These are phyloP conservation scores for Artibeus lituratus DNA, from an alignment of 2,797 vertebrate species.

Conservation along the genomic window DNA sequence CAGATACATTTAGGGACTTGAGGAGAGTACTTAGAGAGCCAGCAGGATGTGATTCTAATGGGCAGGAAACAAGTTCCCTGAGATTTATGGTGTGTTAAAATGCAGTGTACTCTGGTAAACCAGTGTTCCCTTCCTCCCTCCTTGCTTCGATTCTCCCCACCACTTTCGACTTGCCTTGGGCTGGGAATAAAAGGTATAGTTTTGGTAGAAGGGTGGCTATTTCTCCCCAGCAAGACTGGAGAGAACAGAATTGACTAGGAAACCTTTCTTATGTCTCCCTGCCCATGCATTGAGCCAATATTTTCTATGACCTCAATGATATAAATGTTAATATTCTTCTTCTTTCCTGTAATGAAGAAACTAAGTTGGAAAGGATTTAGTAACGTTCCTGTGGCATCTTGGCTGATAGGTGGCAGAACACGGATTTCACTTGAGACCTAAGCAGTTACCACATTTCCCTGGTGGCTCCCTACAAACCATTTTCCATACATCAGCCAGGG, in stretches of 20 bases:
- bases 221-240: background rate
- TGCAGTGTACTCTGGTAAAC: constrained; percentile 71
- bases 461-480: background rate
- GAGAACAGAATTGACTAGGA: background rate
- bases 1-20: constrained; percentile 57
- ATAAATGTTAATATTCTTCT: background rate
- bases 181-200: constrained; percentile 16
- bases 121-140: background rate
- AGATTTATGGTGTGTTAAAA: constrained; percentile 78
- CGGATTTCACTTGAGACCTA: background rate
- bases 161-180: background rate
- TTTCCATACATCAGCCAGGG: background rate
- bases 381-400: background rate
- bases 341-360: background rate
- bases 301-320: constrained; percentile 30
- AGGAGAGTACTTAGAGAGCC: constrained; percentile 37
- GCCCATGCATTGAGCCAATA: background rate
- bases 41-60: constrained; percentile 53
- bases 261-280: background rate
- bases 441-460: background rate
- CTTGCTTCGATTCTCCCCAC: background rate
- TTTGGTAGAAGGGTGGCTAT: background rate
- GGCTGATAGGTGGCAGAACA: background rate
- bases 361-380: background rate
- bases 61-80: constrained; percentile 66